These are phyloP conservation scores for Zaprionus gabonicus DNA, from an alignment of 1,140 invertebrate species.

Conservation along the genomic window DNA sequence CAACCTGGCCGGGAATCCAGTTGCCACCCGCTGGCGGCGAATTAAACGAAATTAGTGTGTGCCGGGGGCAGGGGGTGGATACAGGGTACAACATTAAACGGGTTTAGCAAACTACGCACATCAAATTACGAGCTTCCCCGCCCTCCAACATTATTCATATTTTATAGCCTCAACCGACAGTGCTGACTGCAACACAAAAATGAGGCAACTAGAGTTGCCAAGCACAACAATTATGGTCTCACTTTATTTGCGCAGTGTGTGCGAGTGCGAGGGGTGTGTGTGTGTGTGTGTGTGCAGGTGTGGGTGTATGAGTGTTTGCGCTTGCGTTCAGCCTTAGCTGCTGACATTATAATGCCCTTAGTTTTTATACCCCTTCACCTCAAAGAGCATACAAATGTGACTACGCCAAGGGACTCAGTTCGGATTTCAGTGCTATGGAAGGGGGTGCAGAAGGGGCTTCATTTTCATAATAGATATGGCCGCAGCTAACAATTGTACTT, in stretches of 20 bases:
- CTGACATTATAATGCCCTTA: conserved; percentile 69
- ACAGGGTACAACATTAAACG: conserved; percentile 56
- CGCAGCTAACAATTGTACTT: conserved; percentile 1
- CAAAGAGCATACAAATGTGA: conserved; percentile 23
- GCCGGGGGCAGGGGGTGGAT: background rate
- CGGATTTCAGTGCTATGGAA: conserved; percentile 4
- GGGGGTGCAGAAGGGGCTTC: background rate
- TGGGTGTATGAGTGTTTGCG: conserved; percentile 25
- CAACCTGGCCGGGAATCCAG: conserved; percentile 1
- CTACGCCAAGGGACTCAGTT: conserved; percentile 14
- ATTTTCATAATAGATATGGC: conserved; percentile 13
- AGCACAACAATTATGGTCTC: conserved; percentile 81
- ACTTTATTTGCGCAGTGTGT: conserved; percentile 58
- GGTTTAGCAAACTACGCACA: conserved; percentile 76
- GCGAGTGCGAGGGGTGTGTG: conserved; percentile 1
- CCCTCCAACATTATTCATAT: conserved; percentile 71
- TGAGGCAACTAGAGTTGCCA: conserved; percentile 68
- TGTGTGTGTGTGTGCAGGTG: background rate
- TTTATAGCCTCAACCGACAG: conserved; percentile 62
- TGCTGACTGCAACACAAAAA: conserved; percentile 58
- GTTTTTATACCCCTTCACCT: conserved; percentile 49
- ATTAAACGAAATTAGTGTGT: conserved; percentile 75
- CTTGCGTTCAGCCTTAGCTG: conserved; percentile 63
- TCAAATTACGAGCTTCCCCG: conserved; percentile 51
- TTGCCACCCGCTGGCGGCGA: conserved; percentile 57